These are phyloP conservation scores for Schlechtendalia chinensis DNA, from an alignment of 1,140 invertebrate species.

Conservation along the genomic window DNA sequence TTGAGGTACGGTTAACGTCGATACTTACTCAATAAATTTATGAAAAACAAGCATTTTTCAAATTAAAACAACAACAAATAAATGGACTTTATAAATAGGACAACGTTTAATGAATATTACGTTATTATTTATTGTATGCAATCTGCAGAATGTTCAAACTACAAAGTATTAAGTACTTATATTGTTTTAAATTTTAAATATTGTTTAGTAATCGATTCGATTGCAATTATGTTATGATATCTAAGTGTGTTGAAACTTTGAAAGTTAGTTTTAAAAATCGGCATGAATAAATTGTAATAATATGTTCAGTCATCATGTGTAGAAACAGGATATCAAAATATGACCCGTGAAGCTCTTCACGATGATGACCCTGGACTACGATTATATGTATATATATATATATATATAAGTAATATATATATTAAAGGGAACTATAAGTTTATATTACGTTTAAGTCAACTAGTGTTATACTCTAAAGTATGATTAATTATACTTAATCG, in stretches of 20 bases:
- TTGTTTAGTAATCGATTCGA: background rate
- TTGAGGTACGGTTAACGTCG: too few species aligned
- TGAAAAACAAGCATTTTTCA: too few species aligned
- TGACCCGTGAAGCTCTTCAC: background rate
- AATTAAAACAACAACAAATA: background rate
- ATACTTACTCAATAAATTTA: too few species aligned
- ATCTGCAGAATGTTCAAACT: background rate
- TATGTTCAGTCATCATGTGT: too few species aligned
- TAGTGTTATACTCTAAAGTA: too few species aligned
- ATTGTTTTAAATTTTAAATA: background rate
- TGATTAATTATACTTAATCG: too few species aligned
- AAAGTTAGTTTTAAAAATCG: background rate
- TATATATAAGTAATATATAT: too few species aligned
- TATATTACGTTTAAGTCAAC: too few species aligned
- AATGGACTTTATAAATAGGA: background rate
- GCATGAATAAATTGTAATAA: too few species aligned
- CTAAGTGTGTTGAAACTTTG: background rate
- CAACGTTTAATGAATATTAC: background rate
- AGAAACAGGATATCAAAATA: conserved; percentile 2
- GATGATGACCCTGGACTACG: background rate
- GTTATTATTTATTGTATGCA: background rate
- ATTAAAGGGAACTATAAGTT: too few species aligned
- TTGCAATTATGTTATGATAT: background rate
- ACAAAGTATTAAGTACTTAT: background rate
- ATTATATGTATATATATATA: too few species aligned